Conservation (phyloP, 2,113 vertebrate species). For the Cololabis saira region DNA sequence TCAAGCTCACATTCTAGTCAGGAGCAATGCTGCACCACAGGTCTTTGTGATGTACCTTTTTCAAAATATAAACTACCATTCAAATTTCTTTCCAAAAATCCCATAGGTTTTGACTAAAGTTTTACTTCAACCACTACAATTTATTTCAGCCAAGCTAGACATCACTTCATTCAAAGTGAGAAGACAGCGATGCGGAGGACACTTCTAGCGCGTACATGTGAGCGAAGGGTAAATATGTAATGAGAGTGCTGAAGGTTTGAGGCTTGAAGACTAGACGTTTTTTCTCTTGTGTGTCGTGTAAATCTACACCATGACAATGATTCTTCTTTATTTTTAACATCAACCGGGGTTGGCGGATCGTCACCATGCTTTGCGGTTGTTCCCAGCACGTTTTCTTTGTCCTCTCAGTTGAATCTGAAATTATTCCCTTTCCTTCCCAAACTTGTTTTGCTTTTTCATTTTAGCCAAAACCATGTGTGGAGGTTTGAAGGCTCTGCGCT, state of each 20-base stretch:
- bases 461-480: constrained; percentile 44
- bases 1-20: too few species aligned
- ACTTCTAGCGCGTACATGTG: too few species aligned
- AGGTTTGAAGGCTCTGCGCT: constrained; percentile 9
- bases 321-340: constrained; percentile 16
- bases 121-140: too few species aligned
- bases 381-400: constrained; percentile 34
- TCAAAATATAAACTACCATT: too few species aligned
- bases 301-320: constrained; percentile 4
- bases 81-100: too few species aligned
- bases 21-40: too few species aligned
- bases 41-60: too few species aligned
- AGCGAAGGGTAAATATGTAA: background rate
- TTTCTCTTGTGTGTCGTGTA: background rate
- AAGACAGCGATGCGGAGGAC: too few species aligned
- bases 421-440: constrained; percentile 45
- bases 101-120: too few species aligned
- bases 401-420: constrained; percentile 42
- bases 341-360: constrained; percentile 29
- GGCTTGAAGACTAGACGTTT: background rate
- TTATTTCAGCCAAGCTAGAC: too few species aligned
- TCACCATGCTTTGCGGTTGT: constrained; percentile 13
- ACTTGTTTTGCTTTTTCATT: constrained; percentile 35
- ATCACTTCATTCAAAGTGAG: too few species aligned
- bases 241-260: background rate